Evolutionary conservation across 2,888 invertebrate genomes (phyloP).

Genomic region (Leptarthrus brevirostris): DNA sequence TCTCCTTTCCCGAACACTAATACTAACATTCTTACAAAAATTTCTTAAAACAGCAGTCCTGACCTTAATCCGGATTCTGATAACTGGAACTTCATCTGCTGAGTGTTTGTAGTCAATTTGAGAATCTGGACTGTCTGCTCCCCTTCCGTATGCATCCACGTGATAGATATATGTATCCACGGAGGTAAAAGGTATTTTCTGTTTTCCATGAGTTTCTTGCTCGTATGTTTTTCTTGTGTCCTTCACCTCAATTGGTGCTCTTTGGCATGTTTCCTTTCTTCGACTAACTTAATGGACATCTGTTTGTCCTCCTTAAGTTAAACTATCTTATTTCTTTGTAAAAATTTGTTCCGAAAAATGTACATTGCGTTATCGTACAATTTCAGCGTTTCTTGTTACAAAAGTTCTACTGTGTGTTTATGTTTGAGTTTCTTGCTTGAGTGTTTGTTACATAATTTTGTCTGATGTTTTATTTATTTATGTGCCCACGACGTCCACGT

Average conservation of each 20-base stretch:
- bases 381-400: no score
- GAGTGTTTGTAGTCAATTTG: slow-evolving; percentile 6
- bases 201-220: background rate
- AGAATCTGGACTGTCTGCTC: background rate
- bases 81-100: slow-evolving; percentile 34
- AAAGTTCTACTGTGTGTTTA: no score
- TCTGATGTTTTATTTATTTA: no score
- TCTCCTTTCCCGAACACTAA: no score
- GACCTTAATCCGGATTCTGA: slow-evolving; percentile 12
- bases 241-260: background rate
- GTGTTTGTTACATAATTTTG: no score
- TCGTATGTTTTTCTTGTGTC: background rate
- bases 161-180: background rate
- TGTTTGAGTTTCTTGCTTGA: no score
- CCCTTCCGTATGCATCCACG: background rate
- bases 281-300: background rate
- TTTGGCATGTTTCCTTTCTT: slow-evolving; percentile 26
- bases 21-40: slow-evolving; percentile 2
- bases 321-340: background rate
- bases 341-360: no score
- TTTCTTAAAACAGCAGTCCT: slow-evolving; percentile 26
- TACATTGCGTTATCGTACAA: no score
- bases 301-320: background rate
- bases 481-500: no score
- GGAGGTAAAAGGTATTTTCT: background rate